These are phyloP conservation scores for Bettongia penicillata DNA, from an alignment of 2,113 vertebrate species.

Conservation along the genomic window DNA sequence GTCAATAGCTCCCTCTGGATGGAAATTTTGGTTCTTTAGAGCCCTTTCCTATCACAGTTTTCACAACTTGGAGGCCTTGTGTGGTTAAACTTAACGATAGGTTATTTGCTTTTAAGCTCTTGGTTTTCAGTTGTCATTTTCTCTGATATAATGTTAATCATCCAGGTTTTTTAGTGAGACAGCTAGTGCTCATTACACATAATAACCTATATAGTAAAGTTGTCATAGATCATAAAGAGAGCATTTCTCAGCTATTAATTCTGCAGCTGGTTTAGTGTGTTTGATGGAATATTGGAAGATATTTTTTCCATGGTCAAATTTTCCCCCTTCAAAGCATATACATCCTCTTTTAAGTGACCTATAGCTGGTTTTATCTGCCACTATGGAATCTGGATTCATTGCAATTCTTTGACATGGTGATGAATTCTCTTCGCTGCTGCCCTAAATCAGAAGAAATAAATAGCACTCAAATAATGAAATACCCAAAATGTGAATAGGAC, in stretches of 20 bases:
- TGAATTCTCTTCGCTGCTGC: not conserved
- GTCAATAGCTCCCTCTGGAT: slow-evolving; percentile 20
- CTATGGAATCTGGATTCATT: slow-evolving; percentile 23
- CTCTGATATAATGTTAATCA: slow-evolving; percentile 45
- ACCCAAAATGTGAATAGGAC: slow-evolving; percentile 52
- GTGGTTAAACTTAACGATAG: slow-evolving; percentile 34
- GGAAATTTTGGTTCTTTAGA: slow-evolving; percentile 22
- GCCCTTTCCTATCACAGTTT: not conserved
- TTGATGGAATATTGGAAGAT: slow-evolving; percentile 65
- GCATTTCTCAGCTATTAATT: slow-evolving; percentile 70
- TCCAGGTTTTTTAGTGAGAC: slow-evolving; percentile 12
- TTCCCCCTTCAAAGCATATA: slow-evolving; percentile 72
- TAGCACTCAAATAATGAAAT: slow-evolving; percentile 1
- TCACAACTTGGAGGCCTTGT: not conserved
- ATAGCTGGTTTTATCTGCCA: slow-evolving; percentile 72
- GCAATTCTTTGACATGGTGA: slow-evolving; percentile 40
- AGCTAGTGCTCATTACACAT: slow-evolving; percentile 55
- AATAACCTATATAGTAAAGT: slow-evolving; percentile 54
- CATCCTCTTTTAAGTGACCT: slow-evolving; percentile 69
- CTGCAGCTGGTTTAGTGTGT: slow-evolving; percentile 70
- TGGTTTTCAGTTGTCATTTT: slow-evolving; percentile 47
- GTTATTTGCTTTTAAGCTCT: slow-evolving; percentile 35
- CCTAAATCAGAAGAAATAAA: slow-evolving; percentile 18
- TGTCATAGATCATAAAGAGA: slow-evolving; percentile 71
- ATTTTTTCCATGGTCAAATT: slow-evolving; percentile 69